Base-by-base conservation (phyloP, 1,140 invertebrate genomes). In the Muscidifurax raptorellus region DNA sequence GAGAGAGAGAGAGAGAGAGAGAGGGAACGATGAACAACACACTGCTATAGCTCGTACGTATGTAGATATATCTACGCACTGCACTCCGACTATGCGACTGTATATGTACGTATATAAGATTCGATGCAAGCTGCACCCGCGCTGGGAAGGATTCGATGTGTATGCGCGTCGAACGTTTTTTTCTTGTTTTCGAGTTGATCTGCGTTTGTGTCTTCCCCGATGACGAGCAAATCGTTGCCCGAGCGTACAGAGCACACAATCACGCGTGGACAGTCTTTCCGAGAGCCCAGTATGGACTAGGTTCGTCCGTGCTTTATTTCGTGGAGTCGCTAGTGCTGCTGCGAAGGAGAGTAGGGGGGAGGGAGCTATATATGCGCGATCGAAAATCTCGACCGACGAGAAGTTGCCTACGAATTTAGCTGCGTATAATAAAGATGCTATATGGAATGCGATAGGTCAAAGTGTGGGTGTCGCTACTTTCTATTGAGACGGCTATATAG, bases 1-100 rank as follows among this genome's bases (percentile, higher is more conserved):
- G 32, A 75, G 32, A 40, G n/a, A 75, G 44, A 47, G 74, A 25
- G 40, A 76, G 75, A 52, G 25, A 76, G 74, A 76, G 40, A 28
- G 72, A 75, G 32, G 1, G 18, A 75, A 22, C 7, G 36, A 75
- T 28, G 5, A 28, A 28, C 64, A 12, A 12, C 10, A 66, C 13
- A 12, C 3, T 25, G 15, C 7, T 44, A n/a, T 77, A 10, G 18
- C n/a, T 5, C 52, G 52, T 59, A 59, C 22, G 18, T 18, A 13
- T 47, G 10, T 59, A 59, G 47, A 18, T 28, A 78, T 59, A 32
- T n/a, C 12, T 7, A 22, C 71, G 71, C 71, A 74, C 71, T 74
- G 28, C 71, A 74, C 32, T 36, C 2, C 3, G 13, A 10, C 5
- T 18, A 36, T 4, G 6, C 32, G 22, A 71, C 6, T 36, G 36